Evolutionary conservation across 2,113 vertebrate genomes (phyloP).

Genomic region (Tetrao urogallus): DNA sequence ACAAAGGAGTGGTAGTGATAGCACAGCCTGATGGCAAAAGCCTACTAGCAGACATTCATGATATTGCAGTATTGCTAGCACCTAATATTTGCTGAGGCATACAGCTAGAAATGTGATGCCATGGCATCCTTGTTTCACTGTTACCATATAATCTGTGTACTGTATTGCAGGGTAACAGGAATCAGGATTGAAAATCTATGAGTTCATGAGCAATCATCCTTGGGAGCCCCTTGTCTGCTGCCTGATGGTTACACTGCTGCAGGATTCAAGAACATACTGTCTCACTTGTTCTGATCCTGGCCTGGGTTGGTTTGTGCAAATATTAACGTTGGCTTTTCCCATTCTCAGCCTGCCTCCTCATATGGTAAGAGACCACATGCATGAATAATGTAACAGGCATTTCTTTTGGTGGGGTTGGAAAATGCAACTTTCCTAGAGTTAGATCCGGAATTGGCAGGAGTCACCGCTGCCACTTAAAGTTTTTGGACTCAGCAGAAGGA

Average conservation of each 20-base stretch:
- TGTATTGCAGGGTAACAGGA: not conserved
- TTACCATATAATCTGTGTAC: not conserved
- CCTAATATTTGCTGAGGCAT: fast-evolving
- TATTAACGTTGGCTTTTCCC: constrained; percentile 53
- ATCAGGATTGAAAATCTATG: not conserved
- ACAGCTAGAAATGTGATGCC: not conserved
- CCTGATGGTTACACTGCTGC: fast-evolving
- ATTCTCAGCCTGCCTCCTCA: constrained; percentile 25
- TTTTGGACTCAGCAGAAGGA: not conserved
- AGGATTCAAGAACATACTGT: not conserved
- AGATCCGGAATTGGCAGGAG: constrained; percentile 42
- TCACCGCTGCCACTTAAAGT: not conserved
- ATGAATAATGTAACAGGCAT: constrained; percentile 63
- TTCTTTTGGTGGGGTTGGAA: constrained; percentile 57
- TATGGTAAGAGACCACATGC: constrained; percentile 36
- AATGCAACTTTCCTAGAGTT: constrained; percentile 57
- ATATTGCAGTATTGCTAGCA: not conserved
- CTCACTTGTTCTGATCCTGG: constrained; percentile 25
- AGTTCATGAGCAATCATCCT: not conserved
- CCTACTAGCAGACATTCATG: not conserved
- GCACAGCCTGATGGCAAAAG: not conserved
- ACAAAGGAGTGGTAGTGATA: not conserved
- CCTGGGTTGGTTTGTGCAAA: constrained; percentile 50
- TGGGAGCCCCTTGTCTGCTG: not conserved
- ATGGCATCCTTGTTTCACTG: not conserved